These are phyloP conservation scores for Terrapene triunguis DNA, from an alignment of 2,113 vertebrate species.

Conservation along the genomic window DNA sequence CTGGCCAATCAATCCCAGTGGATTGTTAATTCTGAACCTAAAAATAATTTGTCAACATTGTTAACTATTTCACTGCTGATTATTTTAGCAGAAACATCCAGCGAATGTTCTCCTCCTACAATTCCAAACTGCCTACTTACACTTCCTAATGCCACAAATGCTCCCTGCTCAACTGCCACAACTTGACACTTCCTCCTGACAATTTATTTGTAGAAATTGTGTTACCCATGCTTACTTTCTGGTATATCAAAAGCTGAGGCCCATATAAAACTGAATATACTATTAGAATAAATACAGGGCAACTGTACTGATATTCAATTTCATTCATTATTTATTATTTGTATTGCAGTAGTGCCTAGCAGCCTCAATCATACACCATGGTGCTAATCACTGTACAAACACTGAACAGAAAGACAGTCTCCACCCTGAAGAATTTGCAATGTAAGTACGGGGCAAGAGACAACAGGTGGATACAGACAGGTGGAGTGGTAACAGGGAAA, in stretches of 20 bases:
- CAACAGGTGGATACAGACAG: background rate
- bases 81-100: background rate
- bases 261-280: background rate
- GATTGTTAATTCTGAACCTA: background rate
- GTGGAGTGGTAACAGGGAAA: background rate
- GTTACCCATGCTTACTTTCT: background rate
- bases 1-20: background rate
- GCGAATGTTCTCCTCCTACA: background rate
- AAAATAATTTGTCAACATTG: background rate
- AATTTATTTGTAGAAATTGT: background rate
- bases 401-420: background rate
- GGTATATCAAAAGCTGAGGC: background rate
- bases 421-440: background rate
- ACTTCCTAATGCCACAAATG: background rate
- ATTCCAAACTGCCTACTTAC: background rate
- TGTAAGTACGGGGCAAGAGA: background rate
- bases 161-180: background rate
- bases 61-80: background rate
- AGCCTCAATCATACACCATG: background rate
- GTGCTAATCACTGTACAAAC: background rate
- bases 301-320: background rate
- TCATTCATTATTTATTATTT: background rate
- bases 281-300: background rate
- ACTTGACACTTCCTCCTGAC: background rate
- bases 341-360: background rate